Evolutionary conservation across 30 jellyfish, hydroid and myxozoan genomes (phyloP).

Genomic region (Sanderia malayensis): DNA sequence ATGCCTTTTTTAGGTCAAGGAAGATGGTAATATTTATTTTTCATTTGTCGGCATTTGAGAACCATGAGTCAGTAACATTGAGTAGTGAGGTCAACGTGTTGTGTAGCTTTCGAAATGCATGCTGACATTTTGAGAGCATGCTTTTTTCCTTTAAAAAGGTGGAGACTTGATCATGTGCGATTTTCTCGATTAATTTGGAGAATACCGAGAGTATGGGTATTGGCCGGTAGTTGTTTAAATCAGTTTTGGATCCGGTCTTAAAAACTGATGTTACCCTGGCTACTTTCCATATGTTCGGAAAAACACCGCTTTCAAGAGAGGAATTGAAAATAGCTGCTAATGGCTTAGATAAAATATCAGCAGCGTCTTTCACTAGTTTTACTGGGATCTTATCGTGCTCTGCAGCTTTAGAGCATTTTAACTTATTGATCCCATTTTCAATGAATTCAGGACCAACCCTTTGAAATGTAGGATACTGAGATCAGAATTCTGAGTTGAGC

Average conservation of each 20-base stretch:
- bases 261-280: slow-evolving; percentile 14
- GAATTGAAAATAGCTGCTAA: slow-evolving; percentile 15
- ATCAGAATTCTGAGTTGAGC: no score
- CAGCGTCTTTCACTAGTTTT: neutral
- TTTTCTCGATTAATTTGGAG: neutral
- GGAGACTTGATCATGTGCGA: slow-evolving; percentile 19
- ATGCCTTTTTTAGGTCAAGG: slow-evolving; percentile 1
- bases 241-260: slow-evolving; percentile 7
- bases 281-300: slow-evolving; percentile 13
- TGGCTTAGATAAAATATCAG: neutral
- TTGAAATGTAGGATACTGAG: no score
- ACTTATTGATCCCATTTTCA: slow-evolving; percentile 19
- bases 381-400: neutral
- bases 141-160: neutral
- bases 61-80: no score
- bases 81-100: no score
- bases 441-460: slow-evolving; percentile 12
- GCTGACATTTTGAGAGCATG: slow-evolving; percentile 11
- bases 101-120: slow-evolving; percentile 30
- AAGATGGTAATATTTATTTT: neutral
- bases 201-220: slow-evolving; percentile 3
- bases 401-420: slow-evolving; percentile 5
- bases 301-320: slow-evolving; percentile 1
- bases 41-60: no score
- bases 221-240: slow-evolving; percentile 1